Evolutionary conservation across 2,113 vertebrate species (phyloP).

Genomic region (Trogon melanurus): DNA sequence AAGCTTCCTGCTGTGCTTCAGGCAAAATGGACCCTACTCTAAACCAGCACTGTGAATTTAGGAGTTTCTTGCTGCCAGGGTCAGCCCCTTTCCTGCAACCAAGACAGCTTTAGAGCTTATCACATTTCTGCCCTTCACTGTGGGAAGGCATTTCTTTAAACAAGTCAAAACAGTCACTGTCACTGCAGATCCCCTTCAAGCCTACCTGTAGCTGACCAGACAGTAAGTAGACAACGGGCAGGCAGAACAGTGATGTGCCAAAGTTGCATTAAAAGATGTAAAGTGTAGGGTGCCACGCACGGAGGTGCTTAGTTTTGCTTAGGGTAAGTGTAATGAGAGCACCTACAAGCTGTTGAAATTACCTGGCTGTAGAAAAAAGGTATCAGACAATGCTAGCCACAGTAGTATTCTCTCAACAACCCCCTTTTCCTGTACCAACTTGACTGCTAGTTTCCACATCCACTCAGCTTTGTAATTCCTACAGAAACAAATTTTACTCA

Average conservation of each 20-base stretch:
- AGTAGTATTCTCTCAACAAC: background rate
- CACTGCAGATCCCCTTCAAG: background rate
- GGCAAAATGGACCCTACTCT: background rate
- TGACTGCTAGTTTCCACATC: background rate
- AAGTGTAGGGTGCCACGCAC: background rate
- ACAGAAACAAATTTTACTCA: background rate
- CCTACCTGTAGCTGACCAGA: background rate
- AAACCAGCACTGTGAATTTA: background rate
- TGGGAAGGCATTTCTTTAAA: background rate
- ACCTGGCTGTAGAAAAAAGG: background rate
- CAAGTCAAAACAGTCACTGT: background rate
- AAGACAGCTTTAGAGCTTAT: background rate
- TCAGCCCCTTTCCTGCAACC: background rate
- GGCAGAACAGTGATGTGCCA: background rate
- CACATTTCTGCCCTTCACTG: background rate
- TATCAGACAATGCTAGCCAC: background rate
- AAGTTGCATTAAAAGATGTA: background rate
- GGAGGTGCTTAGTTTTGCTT: background rate
- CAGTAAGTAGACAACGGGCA: background rate
- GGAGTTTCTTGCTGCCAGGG: background rate
- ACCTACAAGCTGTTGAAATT: background rate
- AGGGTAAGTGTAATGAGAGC: background rate
- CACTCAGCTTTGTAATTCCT: background rate
- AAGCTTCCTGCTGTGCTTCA: background rate
- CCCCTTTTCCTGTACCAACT: background rate